Conservation (phyloP, 2,888 invertebrate species). For the Thera britannica region DNA sequence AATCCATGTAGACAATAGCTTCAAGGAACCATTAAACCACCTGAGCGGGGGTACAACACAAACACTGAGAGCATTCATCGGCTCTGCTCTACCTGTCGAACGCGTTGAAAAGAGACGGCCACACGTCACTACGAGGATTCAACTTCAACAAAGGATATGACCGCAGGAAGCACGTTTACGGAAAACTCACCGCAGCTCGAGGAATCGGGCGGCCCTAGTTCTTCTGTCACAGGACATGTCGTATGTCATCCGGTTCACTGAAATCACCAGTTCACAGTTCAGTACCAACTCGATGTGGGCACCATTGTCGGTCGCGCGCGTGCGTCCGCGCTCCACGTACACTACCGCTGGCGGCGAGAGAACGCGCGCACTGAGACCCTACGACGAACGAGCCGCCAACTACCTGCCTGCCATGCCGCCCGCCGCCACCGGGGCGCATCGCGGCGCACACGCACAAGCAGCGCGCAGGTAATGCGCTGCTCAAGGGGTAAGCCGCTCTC, state of each 20-base stretch:
- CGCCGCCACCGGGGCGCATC: conserved; percentile 63
- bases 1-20: conserved; percentile 40
- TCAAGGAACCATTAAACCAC: conserved; percentile 34
- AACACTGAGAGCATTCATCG: conserved; percentile 38
- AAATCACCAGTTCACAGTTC: conserved; percentile 71
- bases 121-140: conserved; percentile 75
- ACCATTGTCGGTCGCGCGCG: conserved; percentile 73
- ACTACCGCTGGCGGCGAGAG: conserved; percentile 83
- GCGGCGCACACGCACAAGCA: conserved; percentile 80
- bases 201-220: conserved; percentile 81
- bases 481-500: conserved; percentile 58
- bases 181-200: conserved; percentile 83
- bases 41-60: conserved; percentile 30
- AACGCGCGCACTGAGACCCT: conserved; percentile 80
- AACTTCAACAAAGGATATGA: conserved; percentile 71
- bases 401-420: conserved; percentile 69
- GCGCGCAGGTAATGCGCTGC: conserved; percentile 54
- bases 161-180: conserved; percentile 71
- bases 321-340: conserved; percentile 76
- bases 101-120: conserved; percentile 77
- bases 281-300: conserved; percentile 60
- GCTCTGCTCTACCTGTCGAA: conserved; percentile 61
- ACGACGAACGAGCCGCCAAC: conserved; percentile 61
- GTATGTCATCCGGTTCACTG: conserved; percentile 69
- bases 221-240: conserved; percentile 83